Conservation (phyloP, 1,140 invertebrate species). For the Drosophila bipectinata region DNA sequence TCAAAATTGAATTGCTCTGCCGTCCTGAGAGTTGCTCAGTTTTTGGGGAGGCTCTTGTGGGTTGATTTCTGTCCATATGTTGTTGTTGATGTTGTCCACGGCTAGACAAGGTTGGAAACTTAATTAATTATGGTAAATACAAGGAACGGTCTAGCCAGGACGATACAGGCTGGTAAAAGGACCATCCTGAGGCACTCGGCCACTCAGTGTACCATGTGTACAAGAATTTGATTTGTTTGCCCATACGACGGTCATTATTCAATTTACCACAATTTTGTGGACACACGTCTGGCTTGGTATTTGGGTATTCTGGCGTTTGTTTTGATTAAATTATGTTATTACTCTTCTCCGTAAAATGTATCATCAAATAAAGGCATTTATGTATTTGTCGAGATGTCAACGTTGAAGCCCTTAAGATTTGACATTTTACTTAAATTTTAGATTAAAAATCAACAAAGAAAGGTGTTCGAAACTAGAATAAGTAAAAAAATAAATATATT, state of each 20-base stretch:
- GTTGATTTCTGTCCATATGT: constrained; percentile 15
- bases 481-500: too few relatives aligned
- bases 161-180: background rate
- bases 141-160: constrained; percentile 5
- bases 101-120: constrained; percentile 30
- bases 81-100: background rate
- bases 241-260: constrained; percentile 30
- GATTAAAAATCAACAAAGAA: too few relatives aligned
- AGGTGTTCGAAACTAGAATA: too few relatives aligned
- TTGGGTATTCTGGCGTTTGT: constrained; percentile 1
- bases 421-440: too few relatives aligned
- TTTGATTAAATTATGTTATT: constrained; percentile 23
- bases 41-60: background rate
- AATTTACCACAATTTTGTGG: constrained; percentile 24
- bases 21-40: constrained; percentile 13
- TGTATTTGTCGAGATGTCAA: background rate
- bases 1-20: constrained; percentile 42
- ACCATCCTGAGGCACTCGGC: background rate
- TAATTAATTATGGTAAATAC: constrained; percentile 50
- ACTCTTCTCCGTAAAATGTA: background rate
- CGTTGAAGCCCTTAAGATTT: background rate
- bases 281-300: background rate
- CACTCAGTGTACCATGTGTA: background rate
- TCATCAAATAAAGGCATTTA: background rate
- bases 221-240: constrained; percentile 32